Base-by-base conservation (phyloP, 2,888 invertebrate species). In the Calephelis perditalis region DNA sequence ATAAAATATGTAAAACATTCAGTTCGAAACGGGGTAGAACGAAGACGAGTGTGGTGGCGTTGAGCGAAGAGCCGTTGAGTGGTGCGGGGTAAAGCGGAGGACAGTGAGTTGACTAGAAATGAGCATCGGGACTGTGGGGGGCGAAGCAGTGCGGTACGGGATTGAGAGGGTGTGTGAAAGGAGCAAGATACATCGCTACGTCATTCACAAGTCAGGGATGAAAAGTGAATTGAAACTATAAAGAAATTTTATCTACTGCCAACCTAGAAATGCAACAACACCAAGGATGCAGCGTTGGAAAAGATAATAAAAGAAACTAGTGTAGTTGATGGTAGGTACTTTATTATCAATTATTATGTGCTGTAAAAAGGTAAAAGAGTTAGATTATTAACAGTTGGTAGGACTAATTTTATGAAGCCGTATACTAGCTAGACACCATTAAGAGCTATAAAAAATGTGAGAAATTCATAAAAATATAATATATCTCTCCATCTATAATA, bases 151-250 rank as follows among this genome's bases (percentile, higher is more conserved):
- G 15, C 15, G 15, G 15, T 1, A 15, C 15, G 15, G 15, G 15
- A 15, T 15, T 15, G 15, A 15, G 15, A n/a, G 46, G n/a, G 46
- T 46, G 46, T 37, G 37, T 1, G 46, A 46, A 46, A 46, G n/a
- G n/a, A 10, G 46, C 46, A n/a, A 46, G 46, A 46, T 46, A n/a
- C 46, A 46, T 46, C n/a, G 46, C 46, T 46, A 46, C 11, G 46
- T 46, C n/a, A 44, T 44, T 44, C 44, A 44, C 44, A 44, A 6
- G 44, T 44, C 9, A 44, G 9, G 44, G 44, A 8, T 44, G 44
- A 44, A 44, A 44, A 44, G 44, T 44, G 4, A 11, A 44, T 44
- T 44, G 44, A 44, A 44, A 44, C 44, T 8, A 5, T 8, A 44
- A 44, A 46, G 5, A 46, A 46, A 46, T 46, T 46, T 46, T 46